These are phyloP conservation scores for Aphelenchoides avenae DNA, from an alignment of 1,140 invertebrate species.

Conservation along the genomic window DNA sequence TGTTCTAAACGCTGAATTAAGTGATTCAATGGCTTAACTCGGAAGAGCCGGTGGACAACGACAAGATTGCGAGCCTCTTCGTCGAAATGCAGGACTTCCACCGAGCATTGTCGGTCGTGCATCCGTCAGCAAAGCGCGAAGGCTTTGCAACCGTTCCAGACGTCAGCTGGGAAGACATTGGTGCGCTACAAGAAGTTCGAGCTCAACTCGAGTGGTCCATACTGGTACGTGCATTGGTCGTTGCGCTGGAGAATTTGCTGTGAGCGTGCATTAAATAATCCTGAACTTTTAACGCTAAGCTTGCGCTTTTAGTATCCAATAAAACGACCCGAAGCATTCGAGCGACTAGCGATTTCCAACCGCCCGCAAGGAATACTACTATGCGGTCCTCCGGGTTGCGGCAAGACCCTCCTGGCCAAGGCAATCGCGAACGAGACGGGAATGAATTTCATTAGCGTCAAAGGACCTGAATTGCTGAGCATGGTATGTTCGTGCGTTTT, in stretches of 20 bases:
- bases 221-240: slow-evolving; percentile 65
- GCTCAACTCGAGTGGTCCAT: slow-evolving; percentile 84
- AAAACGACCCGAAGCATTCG: slow-evolving; percentile 74
- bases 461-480: slow-evolving; percentile 89
- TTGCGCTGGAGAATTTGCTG: background rate
- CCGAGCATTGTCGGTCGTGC: slow-evolving; percentile 73
- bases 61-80: slow-evolving; percentile 21
- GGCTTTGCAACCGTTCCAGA: slow-evolving; percentile 95
- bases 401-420: slow-evolving; percentile 60
- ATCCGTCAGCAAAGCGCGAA: slow-evolving; percentile 89
- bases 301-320: slow-evolving; percentile 73
- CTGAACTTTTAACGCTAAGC: slow-evolving; percentile 14
- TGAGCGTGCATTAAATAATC: background rate
- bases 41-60: slow-evolving; percentile 25
- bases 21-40: slow-evolving; percentile 42
- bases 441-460: slow-evolving; percentile 93
- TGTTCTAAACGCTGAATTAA: slow-evolving; percentile 14
- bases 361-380: slow-evolving; percentile 80
- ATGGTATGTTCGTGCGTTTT: slow-evolving; percentile 74
- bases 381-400: slow-evolving; percentile 78
- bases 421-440: slow-evolving; percentile 92
- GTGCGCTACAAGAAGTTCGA: slow-evolving; percentile 79
- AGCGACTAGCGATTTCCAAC: slow-evolving; percentile 70
- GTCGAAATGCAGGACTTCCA: slow-evolving; percentile 54
- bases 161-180: slow-evolving; percentile 93